Base-by-base conservation (phyloP, 1,140 invertebrate species). In the Goniozus legneri region DNA sequence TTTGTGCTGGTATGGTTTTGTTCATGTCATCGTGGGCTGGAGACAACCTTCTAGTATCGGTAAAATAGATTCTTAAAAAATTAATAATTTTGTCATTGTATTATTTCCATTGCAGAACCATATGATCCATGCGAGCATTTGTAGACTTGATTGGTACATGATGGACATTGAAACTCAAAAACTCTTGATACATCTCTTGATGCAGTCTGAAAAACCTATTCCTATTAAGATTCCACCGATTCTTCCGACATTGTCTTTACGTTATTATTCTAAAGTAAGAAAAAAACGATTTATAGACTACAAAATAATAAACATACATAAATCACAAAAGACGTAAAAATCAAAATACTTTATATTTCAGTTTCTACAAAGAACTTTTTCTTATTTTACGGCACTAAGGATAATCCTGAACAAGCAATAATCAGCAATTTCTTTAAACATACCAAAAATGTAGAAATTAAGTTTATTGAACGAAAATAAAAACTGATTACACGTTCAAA, bases 301-400 rank as follows among this genome's bases (percentile, higher is more conserved):
- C 2, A 24, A 16, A 37, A 27, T 34, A 35, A 19, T 43, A 15
- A 2, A 13, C 13, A 35, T 19, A 27, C n/a, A n/a, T n/a, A n/a
- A n/a, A n/a, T n/a, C n/a, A n/a, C n/a, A n/a, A n/a, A n/a, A n/a
- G n/a, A n/a, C n/a, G n/a, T n/a, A n/a, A n/a, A n/a, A n/a, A n/a
- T n/a, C n/a, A n/a, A n/a, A n/a, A n/a, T n/a, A n/a, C n/a, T n/a
- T n/a, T n/a, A 34, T 51, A 35, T 53, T 50, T 18, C 16, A 58
- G 53, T 56, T 57, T 46, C 13, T 56, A 3, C 33, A 47, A 3
- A 50, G 37, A 10, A 46, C 58, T 19, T 46, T 69, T 56, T 40
- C 67, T 79, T 80, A 85, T 84, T 67, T 84, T 81, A 55, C 84
- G 84, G 36, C 18, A 18, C 7, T 51, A 30, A 27, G 34, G 20